phyloP scores from a whole-genome alignment of 2,888 invertebrate genomes.

The Lasioglossum malachurum region DNA sequence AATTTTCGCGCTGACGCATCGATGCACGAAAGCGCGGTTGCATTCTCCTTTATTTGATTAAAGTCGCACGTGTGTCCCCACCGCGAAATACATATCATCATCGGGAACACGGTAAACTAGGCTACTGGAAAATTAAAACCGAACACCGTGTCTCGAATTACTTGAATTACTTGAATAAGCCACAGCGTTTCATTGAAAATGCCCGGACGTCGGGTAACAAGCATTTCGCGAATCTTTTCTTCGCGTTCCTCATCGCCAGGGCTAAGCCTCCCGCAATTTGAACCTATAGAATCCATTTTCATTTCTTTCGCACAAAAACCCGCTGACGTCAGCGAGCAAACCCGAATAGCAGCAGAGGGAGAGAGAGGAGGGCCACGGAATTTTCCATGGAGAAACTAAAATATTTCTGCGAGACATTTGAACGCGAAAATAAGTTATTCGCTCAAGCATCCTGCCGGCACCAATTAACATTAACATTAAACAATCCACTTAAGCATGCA shows the following conservation, averaged over 20 bases:
- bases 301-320: background rate
- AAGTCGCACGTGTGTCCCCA: background rate
- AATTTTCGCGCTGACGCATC: conserved; percentile 1
- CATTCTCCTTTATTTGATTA: conserved; percentile 3
- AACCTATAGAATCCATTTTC: background rate
- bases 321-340: background rate
- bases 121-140: conserved; percentile 7
- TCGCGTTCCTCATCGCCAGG: background rate
- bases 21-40: background rate
- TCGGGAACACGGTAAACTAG: background rate
- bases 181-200: background rate
- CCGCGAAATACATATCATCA: background rate
- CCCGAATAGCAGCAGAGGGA: background rate
- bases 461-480: background rate
- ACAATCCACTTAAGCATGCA: background rate
- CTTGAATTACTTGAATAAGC: background rate
- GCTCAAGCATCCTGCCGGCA: background rate
- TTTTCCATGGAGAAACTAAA: background rate
- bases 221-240: conserved; percentile 4
- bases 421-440: background rate
- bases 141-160: background rate
- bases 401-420: background rate
- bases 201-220: conserved; percentile 5
- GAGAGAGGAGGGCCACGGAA: background rate
- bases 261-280: background rate